Evolutionary conservation across 2,113 vertebrate genomes (phyloP), one percentile per base, ranked within the genome.

Genomic region (Prietella phreatophila): DNA sequence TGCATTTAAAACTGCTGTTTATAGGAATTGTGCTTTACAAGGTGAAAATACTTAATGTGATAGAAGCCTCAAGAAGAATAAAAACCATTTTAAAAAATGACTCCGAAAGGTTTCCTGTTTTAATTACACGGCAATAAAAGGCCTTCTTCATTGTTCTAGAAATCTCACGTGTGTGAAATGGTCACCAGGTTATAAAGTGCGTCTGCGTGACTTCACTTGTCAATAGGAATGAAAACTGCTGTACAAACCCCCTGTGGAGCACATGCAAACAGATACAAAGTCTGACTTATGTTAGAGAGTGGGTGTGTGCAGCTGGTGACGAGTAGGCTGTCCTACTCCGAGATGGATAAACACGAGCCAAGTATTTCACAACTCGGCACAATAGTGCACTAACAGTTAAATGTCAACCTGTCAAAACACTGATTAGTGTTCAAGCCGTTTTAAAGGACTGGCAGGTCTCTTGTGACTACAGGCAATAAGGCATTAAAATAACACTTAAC

Each of bases 381-480:
- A 78, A 93, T 88, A 91, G 90, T 88, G 89, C 89, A 83, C 22
- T 42, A 93, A 89, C 92, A 91, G 92, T 90, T 88, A 91, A 95
- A 94, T 93, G 94, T 94, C 94, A 94, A 91, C 85, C 94, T 94
- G 93, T 95, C 94, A 95, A 93, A 95, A 94, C 93, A 95, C 82
- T 93, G 94, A 95, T 95, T 93, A 93, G 93, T 88, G 84, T 92
- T 91, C 61, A 50, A 30, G 88, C 90, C 88, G 92, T 92, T 93
- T 93, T 90, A 87, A 91, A 93, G 90, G 73, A 89, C 91, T 91
- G 90, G 85, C 88, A 90, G 15, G 89, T 88, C 91, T 91, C 92
- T 87, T 71, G 60, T 42, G 50, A 91, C 89, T 83, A 82, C 65
- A 89, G 87, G 91, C 91, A 92, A 87, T 71, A 22, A 89, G 36